phyloP scores from a whole-genome alignment of 2,888 invertebrate species.

The Corbicula japonica region DNA sequence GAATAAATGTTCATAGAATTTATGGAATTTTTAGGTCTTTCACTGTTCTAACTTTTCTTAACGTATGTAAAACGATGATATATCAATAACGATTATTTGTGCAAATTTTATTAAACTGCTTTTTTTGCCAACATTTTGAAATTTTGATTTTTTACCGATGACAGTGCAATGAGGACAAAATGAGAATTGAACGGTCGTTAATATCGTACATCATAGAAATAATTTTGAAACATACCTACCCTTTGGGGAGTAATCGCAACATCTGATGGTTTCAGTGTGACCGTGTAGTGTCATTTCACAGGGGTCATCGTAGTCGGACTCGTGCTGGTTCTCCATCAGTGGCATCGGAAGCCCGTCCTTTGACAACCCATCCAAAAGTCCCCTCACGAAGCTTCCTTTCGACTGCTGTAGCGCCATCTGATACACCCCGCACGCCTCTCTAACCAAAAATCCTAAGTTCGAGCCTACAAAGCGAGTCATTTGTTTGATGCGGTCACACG shows the following conservation, averaged over 20 bases:
- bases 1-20: no score
- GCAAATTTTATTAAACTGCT: no score
- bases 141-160: no score
- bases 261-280: slow-evolving; percentile 56
- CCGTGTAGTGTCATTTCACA: slow-evolving; percentile 66
- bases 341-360: slow-evolving; percentile 31
- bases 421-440: slow-evolving; percentile 54
- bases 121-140: no score
- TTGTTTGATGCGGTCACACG: slow-evolving; percentile 39
- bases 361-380: slow-evolving; percentile 23
- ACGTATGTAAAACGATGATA: no score
- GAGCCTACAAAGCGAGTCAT: slow-evolving; percentile 63
- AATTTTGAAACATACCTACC: slow-evolving; percentile 28
- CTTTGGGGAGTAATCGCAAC: slow-evolving; percentile 57
- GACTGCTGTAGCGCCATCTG: slow-evolving; percentile 57
- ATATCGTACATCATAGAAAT: no score
- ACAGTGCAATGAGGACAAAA: no score
- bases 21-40: no score
- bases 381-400: slow-evolving; percentile 21
- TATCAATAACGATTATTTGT: no score
- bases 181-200: no score
- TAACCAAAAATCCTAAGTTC: slow-evolving; percentile 53
- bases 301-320: slow-evolving; percentile 55
- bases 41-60: no score
- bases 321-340: slow-evolving; percentile 49